Base-by-base conservation (phyloP, 2,113 vertebrate species). In the Polypterus senegalus region DNA sequence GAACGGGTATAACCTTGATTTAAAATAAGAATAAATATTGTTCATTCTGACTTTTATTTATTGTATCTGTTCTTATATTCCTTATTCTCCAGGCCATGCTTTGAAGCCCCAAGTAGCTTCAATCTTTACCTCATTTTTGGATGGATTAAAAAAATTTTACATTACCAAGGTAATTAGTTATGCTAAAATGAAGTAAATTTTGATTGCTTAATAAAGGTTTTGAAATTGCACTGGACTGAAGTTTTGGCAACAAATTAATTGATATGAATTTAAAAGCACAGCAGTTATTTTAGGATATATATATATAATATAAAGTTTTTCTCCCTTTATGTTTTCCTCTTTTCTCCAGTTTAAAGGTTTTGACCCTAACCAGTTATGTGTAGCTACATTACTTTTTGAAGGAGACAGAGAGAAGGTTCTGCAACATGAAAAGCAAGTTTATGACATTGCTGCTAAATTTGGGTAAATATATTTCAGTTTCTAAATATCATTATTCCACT, bases 21-120 rank as follows among this genome's bases (percentile, higher is more conserved):
- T 27, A 27, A 27, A 27, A 27, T 27, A 27, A 27, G 27, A 27
- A 27, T 27, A 27, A 27, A 27, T 27, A 27, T 27, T 27, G 27
- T 27, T 27, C 1, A 27, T 27, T 27, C 27, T 27, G 27, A 27
- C 27, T 27, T 27, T 27, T 27, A 27, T 27, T 27, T 27, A 27
- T 27, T 27, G 27, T 1, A 27, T 27, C 1, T 27, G 27, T 68
- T 60, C 67, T 61, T 66, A 65, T 66, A 70, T 72, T 73, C 51
- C 58, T 48, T 47, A 60, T 64, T 73, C 55, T 62, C 63, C 77
- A 98, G 96, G 95, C 83, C 92, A 97, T 71, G 95, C 96, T 66
- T 90, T 99, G 78, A 99, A 98, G 81, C 95, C 95, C 79, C 96
- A 97, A 86, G 95, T 97, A 77, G 92, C 96, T 67, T 98, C 96